Conservation (phyloP, 2,797 vertebrate genomes). For the Melanotaenia nigrans region DNA sequence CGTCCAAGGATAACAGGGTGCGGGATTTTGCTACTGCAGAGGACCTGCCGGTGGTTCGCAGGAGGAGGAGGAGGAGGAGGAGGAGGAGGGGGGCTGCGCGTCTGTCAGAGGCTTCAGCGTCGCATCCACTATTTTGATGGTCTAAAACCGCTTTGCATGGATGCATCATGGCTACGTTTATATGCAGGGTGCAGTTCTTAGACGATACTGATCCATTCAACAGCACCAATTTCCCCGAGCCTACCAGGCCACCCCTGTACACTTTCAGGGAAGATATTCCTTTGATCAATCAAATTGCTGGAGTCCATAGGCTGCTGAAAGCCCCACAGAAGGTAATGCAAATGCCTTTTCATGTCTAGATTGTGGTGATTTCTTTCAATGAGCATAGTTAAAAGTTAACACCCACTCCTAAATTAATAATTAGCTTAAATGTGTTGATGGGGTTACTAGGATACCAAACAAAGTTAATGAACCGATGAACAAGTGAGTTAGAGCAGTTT, state of each 20-base stretch:
- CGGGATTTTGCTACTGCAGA: constrained; percentile 72
- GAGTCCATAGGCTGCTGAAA: constrained; percentile 90
- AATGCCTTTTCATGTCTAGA: not conserved
- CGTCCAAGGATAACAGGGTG: constrained; percentile 74
- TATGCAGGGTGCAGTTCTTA: constrained; percentile 93
- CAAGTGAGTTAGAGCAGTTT: constrained; percentile 27
- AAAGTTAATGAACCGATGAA: constrained; percentile 41
- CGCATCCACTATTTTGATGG: constrained; percentile 67
- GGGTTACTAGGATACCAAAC: constrained; percentile 53
- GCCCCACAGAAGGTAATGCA: constrained; percentile 91
- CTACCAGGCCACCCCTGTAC: constrained; percentile 90
- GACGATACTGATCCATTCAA: constrained; percentile 97
- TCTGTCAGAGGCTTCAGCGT: constrained; percentile 63
- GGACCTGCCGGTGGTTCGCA: constrained; percentile 66
- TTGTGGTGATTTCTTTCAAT: constrained; percentile 18
- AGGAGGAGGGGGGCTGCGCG: constrained; percentile 42
- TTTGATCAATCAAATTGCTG: constrained; percentile 90
- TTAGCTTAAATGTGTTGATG: constrained; percentile 46
- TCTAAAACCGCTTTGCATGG: constrained; percentile 81
- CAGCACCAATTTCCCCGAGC: constrained; percentile 95
- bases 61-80: not conserved
- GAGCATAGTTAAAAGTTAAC: constrained; percentile 16
- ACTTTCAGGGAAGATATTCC: constrained; percentile 91
- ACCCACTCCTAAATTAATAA: constrained; percentile 38
- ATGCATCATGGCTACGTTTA: constrained; percentile 89